Conservation (phyloP, 2,113 vertebrate genomes). For the Orthonyx spaldingii region DNA sequence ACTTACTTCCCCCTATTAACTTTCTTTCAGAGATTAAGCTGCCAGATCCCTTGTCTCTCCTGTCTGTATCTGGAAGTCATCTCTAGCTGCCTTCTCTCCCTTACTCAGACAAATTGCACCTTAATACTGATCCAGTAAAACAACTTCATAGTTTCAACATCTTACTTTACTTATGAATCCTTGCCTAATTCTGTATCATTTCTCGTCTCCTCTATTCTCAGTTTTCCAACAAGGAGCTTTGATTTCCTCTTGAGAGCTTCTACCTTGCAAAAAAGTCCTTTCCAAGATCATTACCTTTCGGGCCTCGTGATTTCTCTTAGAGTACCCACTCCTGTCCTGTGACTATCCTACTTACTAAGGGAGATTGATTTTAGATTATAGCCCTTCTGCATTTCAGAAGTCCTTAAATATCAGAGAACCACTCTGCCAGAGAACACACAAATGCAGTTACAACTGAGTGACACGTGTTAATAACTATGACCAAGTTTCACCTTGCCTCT, state of each 20-base stretch:
- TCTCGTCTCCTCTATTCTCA: background rate
- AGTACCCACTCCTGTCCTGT: background rate
- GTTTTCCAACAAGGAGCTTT: background rate
- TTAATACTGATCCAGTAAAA: background rate
- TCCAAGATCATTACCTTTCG: background rate
- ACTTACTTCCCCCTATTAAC: background rate
- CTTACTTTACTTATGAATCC: background rate
- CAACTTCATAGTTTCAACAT: background rate
- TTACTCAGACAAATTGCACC: background rate
- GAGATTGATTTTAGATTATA: background rate
- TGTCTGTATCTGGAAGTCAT: background rate
- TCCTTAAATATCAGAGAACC: background rate
- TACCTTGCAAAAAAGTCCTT: background rate
- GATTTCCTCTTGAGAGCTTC: background rate
- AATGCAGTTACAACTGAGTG: background rate
- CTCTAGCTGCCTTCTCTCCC: background rate
- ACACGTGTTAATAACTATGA: background rate
- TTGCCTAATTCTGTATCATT: background rate
- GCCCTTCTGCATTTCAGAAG: background rate
- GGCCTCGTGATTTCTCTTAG: background rate
- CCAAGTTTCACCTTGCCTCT: background rate
- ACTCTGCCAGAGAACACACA: background rate
- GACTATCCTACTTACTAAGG: background rate
- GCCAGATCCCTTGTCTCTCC: background rate
- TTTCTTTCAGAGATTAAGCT: background rate